Conservation (phyloP, 2,888 invertebrate species). For the Drosophila lutescens region DNA sequence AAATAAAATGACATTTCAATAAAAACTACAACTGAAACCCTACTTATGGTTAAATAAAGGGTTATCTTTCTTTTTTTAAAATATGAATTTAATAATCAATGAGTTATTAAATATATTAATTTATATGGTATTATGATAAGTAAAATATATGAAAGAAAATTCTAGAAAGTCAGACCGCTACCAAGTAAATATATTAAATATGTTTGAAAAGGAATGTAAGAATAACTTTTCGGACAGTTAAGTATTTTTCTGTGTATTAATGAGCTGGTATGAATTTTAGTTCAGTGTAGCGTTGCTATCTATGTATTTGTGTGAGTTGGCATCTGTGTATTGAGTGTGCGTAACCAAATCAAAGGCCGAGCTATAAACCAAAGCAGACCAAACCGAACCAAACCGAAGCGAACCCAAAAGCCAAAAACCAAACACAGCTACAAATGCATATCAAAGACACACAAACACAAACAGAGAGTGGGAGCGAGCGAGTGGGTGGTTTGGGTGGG, state of each 20-base stretch:
- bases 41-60: too few relatives aligned
- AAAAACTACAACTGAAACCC: too few relatives aligned
- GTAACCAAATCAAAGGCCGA: slow-evolving; percentile 46
- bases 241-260: too few relatives aligned
- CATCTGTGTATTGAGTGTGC: slow-evolving; percentile 26
- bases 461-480: slow-evolving; percentile 20
- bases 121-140: too few relatives aligned
- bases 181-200: neutral
- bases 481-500: neutral
- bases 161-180: neutral
- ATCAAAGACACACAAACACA: slow-evolving; percentile 37
- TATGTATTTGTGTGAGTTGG: slow-evolving; percentile 19
- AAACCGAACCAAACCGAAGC: slow-evolving; percentile 42
- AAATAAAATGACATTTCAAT: too few relatives aligned
- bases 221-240: too few relatives aligned
- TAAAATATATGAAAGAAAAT: too few relatives aligned
- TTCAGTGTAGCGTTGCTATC: slow-evolving; percentile 7
- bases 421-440: slow-evolving; percentile 66
- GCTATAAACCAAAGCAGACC: slow-evolving; percentile 42
- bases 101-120: neutral
- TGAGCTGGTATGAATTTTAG: neutral
- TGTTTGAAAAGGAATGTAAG: too few relatives aligned
- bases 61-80: too few relatives aligned
- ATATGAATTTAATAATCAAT: too few relatives aligned
- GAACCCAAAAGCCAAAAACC: slow-evolving; percentile 53